Percentiles rank a stretch among this genome's conserved stretches.
Evolutionary conservation across 2,888 invertebrate genomes (phyloP).

Genomic region (Furcula furcula): DNA sequence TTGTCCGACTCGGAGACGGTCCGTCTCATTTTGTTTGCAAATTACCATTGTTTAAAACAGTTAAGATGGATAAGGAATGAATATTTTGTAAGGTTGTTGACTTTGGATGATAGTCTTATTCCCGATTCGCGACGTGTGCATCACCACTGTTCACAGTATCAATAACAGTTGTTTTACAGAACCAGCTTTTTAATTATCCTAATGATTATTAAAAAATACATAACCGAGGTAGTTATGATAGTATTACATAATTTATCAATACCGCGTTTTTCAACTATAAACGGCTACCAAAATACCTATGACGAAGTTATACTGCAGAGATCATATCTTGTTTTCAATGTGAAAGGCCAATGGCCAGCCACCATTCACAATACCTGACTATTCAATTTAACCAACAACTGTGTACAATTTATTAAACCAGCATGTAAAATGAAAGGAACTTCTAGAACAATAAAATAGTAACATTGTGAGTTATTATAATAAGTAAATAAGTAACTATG

Average conservation of each 20-base stretch:
- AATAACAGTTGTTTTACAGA: too few relatives aligned
- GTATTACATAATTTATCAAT: too few relatives aligned
- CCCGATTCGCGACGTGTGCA: slow-evolving; percentile 3
- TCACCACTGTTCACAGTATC: too few relatives aligned
- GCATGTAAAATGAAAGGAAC: background rate
- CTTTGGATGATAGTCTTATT: slow-evolving; percentile 13
- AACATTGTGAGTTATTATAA: too few relatives aligned
- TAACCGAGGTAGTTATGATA: too few relatives aligned
- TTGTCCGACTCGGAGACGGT: slow-evolving; percentile 21
- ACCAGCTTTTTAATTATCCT: too few relatives aligned
- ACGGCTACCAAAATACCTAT: background rate
- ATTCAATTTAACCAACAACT: background rate
- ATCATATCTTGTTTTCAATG: background rate
- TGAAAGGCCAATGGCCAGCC: background rate
- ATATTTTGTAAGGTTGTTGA: slow-evolving; percentile 23
- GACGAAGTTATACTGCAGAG: background rate
- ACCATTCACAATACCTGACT: background rate
- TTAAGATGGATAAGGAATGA: slow-evolving; percentile 20
- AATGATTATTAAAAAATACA: too few relatives aligned
- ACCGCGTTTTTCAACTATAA: too few relatives aligned
- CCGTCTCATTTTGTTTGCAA: slow-evolving; percentile 19
- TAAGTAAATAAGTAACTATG: background rate
- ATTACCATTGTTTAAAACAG: slow-evolving; percentile 20
- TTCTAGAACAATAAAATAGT: background rate
- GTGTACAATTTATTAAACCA: background rate